Base-by-base conservation (phyloP, 2,113 vertebrate genomes). In the Paradisaea rubra region DNA sequence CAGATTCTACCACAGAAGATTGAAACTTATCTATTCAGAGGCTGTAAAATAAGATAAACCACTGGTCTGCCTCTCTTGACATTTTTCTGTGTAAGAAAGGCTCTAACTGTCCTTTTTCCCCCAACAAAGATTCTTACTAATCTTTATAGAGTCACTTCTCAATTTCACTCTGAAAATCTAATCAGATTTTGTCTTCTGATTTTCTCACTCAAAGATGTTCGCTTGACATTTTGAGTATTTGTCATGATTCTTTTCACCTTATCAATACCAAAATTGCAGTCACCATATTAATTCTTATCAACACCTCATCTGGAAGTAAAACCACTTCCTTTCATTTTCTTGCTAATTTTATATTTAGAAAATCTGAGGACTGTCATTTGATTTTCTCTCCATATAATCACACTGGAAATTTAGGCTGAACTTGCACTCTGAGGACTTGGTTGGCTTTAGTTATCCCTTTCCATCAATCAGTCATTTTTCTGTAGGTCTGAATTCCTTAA, bases 281-380 rank as follows among this genome's bases (percentile, higher is more conserved):
- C 18, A 63, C 15, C 5, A 33, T 77, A 69, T 61, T 93, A 7
- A 57, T 61, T 82, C n/a, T 76, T 88, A 91, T 45, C 12, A 0
- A 41, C 11, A 45, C 33, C 42, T 89, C 20, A 50, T 73, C 63
- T 80, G 42, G 37, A 94, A 94, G 70, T 70, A 54, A 95, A 93
- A 49, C 63, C 88, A 83, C 88, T 94, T 96, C 88, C 83, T 93
- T 81, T 81, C 30, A 69, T 86, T 77, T 95, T 96, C 90, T 91
- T 80, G 53, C 13, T 90, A 76, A 79, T 50, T 85, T 82, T 82
- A 27, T 33, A 57, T 80, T 91, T 89, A 91, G 59, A 93, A 91
- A 94, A 93, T 86, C 63, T 69, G 61, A 74, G 21, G 57, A 44
- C 65, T 17, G 4, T 90, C 7, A 77, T 94, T 83, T 80, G 49